These are phyloP conservation scores for Lineus longissimus DNA, from an alignment of 1,140 invertebrate genomes.

Conservation along the genomic window DNA sequence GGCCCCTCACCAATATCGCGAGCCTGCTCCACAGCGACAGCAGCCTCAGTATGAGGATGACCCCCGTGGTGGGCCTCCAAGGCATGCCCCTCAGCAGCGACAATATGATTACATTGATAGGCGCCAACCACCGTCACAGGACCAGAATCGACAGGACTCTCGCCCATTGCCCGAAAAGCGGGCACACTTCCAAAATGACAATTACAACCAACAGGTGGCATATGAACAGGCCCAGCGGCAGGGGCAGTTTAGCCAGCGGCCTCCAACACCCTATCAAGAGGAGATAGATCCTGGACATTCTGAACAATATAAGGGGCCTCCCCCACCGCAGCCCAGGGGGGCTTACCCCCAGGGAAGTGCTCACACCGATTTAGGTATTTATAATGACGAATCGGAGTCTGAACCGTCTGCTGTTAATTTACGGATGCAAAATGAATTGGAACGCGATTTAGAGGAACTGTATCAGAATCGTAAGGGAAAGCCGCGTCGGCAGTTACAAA, in stretches of 20 bases:
- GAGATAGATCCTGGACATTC: neutral
- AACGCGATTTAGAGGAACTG: neutral
- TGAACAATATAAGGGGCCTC: neutral
- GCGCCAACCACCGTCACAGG: no score
- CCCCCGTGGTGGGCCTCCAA: no score
- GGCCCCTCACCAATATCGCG: no score
- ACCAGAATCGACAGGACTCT: no score
- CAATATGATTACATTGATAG: no score
- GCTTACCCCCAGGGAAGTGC: neutral
- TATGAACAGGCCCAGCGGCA: neutral
- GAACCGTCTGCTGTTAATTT: neutral
- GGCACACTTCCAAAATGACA: no score
- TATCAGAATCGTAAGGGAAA: neutral
- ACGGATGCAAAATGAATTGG: neutral
- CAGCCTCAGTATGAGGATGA: no score
- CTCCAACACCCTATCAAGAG: neutral
- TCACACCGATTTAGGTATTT: neutral
- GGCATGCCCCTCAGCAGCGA: no score
- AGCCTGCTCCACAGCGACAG: no score
- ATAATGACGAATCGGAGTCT: neutral
- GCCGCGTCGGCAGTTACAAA: neutral
- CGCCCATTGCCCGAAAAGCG: no score
- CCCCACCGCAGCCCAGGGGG: neutral
- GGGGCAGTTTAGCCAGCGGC: neutral
- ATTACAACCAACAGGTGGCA: neutral